Conservation (phyloP, 2,888 invertebrate genomes). For the Drosophila nigritarsus region DNA sequence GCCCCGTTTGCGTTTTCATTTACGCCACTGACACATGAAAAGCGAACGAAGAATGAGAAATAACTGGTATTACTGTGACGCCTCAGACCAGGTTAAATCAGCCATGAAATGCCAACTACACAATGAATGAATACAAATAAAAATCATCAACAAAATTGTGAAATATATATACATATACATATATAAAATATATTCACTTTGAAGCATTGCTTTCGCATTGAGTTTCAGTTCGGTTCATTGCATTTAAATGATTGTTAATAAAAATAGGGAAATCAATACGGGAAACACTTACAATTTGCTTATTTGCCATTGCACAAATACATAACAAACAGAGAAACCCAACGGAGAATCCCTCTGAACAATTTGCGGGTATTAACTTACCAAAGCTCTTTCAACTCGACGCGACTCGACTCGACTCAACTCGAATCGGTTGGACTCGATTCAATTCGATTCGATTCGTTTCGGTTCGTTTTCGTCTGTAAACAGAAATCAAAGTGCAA, state of each 20-base stretch:
- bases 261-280: slow-evolving; percentile 71
- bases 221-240: slow-evolving; percentile 74
- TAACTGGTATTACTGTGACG: slow-evolving; percentile 50
- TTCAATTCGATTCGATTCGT: not conserved
- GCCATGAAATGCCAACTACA: slow-evolving; percentile 77
- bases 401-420: not conserved
- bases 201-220: slow-evolving; percentile 45
- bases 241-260: slow-evolving; percentile 80
- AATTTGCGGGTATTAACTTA: slow-evolving; percentile 54
- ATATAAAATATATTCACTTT: slow-evolving; percentile 1
- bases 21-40: slow-evolving; percentile 79
- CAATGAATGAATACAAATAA: slow-evolving; percentile 43
- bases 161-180: slow-evolving; percentile 6
- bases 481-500: slow-evolving; percentile 34
- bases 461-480: slow-evolving; percentile 10
- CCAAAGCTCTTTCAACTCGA: slow-evolving; percentile 17
- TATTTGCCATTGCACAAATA: slow-evolving; percentile 24
- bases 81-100: slow-evolving; percentile 67
- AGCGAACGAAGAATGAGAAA: slow-evolving; percentile 40
- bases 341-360: not conserved
- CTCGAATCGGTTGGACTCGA: not conserved
- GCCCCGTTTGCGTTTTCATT: slow-evolving; percentile 81
- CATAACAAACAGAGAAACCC: not conserved
- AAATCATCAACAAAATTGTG: slow-evolving; percentile 15
- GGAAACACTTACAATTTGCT: slow-evolving; percentile 43